Evolutionary conservation across 37 sponge, comb jelly and placozoan genomes (phyloP), one percentile per base, ranked within the genome.

Genomic region (Trichoplax adhaerens): DNA sequence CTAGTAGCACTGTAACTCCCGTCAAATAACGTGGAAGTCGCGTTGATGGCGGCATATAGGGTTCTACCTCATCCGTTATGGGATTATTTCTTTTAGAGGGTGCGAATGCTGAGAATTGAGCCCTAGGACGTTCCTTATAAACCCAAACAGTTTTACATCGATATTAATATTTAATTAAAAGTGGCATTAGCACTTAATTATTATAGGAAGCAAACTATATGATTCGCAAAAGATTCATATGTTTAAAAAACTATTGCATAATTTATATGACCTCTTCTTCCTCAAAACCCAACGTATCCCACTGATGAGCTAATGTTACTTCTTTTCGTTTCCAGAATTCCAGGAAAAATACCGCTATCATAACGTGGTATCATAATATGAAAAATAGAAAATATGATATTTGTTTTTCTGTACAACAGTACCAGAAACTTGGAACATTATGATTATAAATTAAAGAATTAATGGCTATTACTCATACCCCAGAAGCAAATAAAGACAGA

Each of bases 281-380:
- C 66, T 97, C 99, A 78, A 82, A 97, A 7, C 87, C 99, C 54
- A 97, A 85, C 59, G 85, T 79, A 65, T 97, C 99, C 99, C 99
- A 97, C 55, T 85, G 80, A 74, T 89, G 84, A 79, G 93, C 94
- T 50, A 89, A 81, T 56, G 66, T 65, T 62, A 78, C 82, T 73
- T 97, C 86, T 63, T 83, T 74, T 6, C 99, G 68, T 83, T 97
- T 97, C 99, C 99, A 97, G 61, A 97, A 88, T 80, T 97, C 99
- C 76, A 97, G 78, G 66, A 97, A 97, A 56, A 97, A 65, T 52
- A 88, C 93, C 71, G 52, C 57, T 48, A 69, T 48, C 8, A 69
- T 4, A 48, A 10, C 71, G 46, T 57, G 8, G 46, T 69, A 69
- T 48, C 6, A 57, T 12, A 3, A 12, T 69, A 4, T 47, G 6